Conservation (phyloP, 2,797 vertebrate species). For the Sebastes cheni region DNA sequence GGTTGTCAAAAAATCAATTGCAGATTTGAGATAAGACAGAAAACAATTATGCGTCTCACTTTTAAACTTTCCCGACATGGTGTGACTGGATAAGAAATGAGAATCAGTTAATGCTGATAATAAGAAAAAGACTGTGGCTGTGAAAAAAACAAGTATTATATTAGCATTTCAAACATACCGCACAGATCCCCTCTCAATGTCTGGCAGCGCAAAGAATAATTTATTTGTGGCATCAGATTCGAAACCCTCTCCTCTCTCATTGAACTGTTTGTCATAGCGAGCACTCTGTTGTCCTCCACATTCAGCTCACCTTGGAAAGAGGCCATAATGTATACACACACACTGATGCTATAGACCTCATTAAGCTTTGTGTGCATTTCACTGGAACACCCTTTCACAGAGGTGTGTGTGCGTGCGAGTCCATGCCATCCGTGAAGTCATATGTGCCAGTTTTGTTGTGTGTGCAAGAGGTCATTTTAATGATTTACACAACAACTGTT, state of each 20-base stretch:
- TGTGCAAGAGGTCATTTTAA: slow-evolving; percentile 44
- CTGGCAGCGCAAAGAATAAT: slow-evolving; percentile 43
- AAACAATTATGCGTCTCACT: background rate
- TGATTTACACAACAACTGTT: slow-evolving; percentile 41
- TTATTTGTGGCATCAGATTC: slow-evolving; percentile 26
- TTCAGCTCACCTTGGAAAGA: slow-evolving; percentile 68
- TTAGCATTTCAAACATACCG: slow-evolving; percentile 51
- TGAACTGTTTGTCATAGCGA: slow-evolving; percentile 37
- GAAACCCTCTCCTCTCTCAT: slow-evolving; percentile 27
- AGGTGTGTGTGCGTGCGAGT: background rate
- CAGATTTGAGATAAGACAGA: slow-evolving; percentile 25
- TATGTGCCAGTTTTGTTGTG: slow-evolving; percentile 21
- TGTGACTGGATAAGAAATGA: background rate
- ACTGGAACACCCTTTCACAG: slow-evolving; percentile 44
- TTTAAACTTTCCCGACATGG: slow-evolving; percentile 18
- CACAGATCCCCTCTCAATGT: slow-evolving; percentile 21
- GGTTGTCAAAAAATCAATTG: slow-evolving; percentile 35
- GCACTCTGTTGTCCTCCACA: slow-evolving; percentile 51
- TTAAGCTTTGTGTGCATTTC: slow-evolving; percentile 54
- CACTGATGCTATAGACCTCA: slow-evolving; percentile 57
- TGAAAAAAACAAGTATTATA: slow-evolving; percentile 34
- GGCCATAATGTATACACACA: slow-evolving; percentile 62
- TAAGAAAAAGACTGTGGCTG: background rate
- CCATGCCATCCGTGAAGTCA: slow-evolving; percentile 1
- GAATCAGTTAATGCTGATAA: slow-evolving; percentile 22